Base-by-base conservation (phyloP, 1,140 invertebrate genomes). In the Bicyclus anynana region DNA sequence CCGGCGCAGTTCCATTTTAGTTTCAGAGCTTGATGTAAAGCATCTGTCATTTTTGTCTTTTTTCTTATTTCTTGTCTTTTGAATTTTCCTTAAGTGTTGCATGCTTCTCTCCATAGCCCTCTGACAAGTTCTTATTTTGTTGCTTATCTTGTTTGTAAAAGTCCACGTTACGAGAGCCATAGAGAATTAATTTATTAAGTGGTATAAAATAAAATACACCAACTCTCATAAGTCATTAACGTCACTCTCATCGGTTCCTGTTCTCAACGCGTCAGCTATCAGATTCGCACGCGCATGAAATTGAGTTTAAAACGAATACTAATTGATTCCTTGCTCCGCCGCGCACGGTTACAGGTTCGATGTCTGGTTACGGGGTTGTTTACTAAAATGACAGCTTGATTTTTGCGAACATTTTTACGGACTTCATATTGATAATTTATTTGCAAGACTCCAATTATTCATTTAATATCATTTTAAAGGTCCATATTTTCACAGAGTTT, bases 301-400 rank as follows among this genome's bases (percentile, higher is more conserved):
- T 53, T 53, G 50, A 10, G 50, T 37, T 35, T 16, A 33, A 53
- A 53, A 44, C 12, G 12, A 29, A 46, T 44, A 44, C 51, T 52
- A 55, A 56, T 56, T 40, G 42, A 56, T 56, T 56, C 44, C 18
- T 37, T 48, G 53, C 53, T 40, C 46, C 27, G 23, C 17, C 53
- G 53, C 53, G 53, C 53, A 29, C 27, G 42, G 44, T 38, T 53
- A 49, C 35, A 26, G 12, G 51, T 53, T 53, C 50, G 50, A 53
- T 44, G 38, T 23, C 26, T 44, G 51, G 23, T 2, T 52, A 40
- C 3, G 17, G 29, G n/a, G 29, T 40, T 40, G 37, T 17, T 33
- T 2, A 3, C 7, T 7, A 33, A 12, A 33, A 12, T 33, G 29
- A 33, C 29, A 33, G 10, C 29, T n/a, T n/a, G 29, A 33, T 3